phyloP scores from a whole-genome alignment of 2,113 vertebrate genomes.

The Neopipo cinnamomea region DNA sequence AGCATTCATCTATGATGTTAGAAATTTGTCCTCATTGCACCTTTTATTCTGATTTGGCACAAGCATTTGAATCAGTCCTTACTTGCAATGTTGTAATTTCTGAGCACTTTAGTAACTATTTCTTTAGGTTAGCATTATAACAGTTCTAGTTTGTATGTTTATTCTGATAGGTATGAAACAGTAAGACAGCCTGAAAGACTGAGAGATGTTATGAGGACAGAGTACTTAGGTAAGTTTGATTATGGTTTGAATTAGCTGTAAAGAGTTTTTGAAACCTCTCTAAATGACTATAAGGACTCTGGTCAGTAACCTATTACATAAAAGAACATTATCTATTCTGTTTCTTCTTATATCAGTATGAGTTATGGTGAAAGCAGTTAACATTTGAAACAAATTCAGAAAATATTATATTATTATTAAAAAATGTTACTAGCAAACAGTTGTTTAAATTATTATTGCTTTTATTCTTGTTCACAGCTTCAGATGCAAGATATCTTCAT shows the following conservation, averaged over 20 bases:
- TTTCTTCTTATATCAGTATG: neutral
- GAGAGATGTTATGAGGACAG: neutral
- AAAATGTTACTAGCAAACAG: neutral
- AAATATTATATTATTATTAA: neutral
- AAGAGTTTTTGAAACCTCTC: neutral
- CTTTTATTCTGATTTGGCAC: neutral
- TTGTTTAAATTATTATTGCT: neutral
- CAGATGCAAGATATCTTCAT: neutral
- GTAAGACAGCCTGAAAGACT: neutral
- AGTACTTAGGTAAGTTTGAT: neutral
- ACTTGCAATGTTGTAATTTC: neutral
- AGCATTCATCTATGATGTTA: neutral
- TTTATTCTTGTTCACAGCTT: neutral
- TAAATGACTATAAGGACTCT: neutral
- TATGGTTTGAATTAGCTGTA: neutral
- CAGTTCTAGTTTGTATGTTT: neutral
- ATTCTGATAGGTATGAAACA: neutral
- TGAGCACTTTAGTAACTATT: neutral
- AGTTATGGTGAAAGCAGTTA: neutral
- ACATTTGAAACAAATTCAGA: neutral
- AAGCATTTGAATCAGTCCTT: neutral
- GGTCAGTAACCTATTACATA: neutral
- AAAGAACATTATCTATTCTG: neutral
- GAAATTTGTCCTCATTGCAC: rapidly evolving
- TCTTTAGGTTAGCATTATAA: neutral